A percentile compares a stretch with the other conserved stretches of the same genome.
Evolutionary conservation across 1,140 invertebrate species (phyloP).

Genomic region (Notospermus geniculatus): DNA sequence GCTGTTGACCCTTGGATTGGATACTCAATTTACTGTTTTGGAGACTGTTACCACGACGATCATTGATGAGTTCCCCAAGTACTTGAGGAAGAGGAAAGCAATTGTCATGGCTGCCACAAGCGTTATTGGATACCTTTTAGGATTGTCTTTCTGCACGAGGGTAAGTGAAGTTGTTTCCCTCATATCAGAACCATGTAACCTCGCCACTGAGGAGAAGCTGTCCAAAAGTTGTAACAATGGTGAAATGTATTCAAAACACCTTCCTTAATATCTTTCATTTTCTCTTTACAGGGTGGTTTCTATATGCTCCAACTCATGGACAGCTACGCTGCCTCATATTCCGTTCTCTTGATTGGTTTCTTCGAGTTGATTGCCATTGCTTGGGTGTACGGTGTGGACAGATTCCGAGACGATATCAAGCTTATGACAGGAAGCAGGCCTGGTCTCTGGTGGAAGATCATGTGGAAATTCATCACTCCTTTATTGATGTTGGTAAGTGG

Average conservation of each 20-base stretch:
- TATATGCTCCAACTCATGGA: slow-evolving; percentile 83
- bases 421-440: slow-evolving; percentile 42
- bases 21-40: slow-evolving; percentile 80
- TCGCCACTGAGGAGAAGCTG: too few relatives aligned
- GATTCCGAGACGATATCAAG: slow-evolving; percentile 43
- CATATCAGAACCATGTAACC: too few relatives aligned
- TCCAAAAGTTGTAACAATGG: too few relatives aligned
- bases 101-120: slow-evolving; percentile 12
- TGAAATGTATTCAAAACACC: too few relatives aligned
- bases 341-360: slow-evolving; percentile 64
- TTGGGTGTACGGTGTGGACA: slow-evolving; percentile 69
- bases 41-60: slow-evolving; percentile 73
- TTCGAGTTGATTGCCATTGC: slow-evolving; percentile 70
- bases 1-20: slow-evolving; percentile 85
- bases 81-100: slow-evolving; percentile 48
- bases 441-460: slow-evolving; percentile 65
- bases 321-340: slow-evolving; percentile 83
- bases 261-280: slow-evolving; percentile 62
- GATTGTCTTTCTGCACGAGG: slow-evolving; percentile 17
- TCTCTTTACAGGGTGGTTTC: slow-evolving; percentile 67
- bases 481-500: slow-evolving; percentile 66
- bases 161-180: too few relatives aligned
- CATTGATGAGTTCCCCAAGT: slow-evolving; percentile 64
- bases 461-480: slow-evolving; percentile 79
- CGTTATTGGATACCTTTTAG: slow-evolving; percentile 17